Conservation (phyloP, 2,113 vertebrate genomes). For the Urocolius indicus region DNA sequence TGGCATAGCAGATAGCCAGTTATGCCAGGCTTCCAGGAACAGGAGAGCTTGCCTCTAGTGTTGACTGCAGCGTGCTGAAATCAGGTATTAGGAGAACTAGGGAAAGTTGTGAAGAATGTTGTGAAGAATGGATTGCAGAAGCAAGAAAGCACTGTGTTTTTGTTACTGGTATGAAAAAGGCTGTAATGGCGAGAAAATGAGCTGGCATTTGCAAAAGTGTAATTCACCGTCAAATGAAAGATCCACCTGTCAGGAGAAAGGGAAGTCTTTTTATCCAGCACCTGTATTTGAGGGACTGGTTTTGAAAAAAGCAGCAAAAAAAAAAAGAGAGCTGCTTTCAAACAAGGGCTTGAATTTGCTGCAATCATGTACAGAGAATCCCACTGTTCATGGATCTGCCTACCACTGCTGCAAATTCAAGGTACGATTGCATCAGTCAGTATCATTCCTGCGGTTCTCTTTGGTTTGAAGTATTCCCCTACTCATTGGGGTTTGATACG, state of each 20-base stretch:
- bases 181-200: neutral
- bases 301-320: too few species aligned
- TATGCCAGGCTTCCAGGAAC: neutral
- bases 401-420: constrained; percentile 43
- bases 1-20: neutral
- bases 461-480: neutral
- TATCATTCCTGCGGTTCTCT: constrained; percentile 4
- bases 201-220: neutral
- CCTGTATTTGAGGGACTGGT: neutral
- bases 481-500: neutral
- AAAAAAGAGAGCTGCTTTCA: neutral
- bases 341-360: constrained; percentile 25
- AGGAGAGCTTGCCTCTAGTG: neutral
- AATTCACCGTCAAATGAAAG: neutral
- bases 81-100: neutral
- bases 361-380: neutral
- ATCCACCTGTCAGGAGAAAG: constrained; percentile 25
- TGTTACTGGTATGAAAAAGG: neutral
- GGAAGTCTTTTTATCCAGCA: constrained; percentile 20
- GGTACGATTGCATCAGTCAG: constrained; percentile 40
- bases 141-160: neutral
- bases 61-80: neutral
- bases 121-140: neutral
- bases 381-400: constrained; percentile 13
- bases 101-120: neutral